Conservation (phyloP, 2,888 invertebrate genomes). For the Frankliniella fusca region DNA sequence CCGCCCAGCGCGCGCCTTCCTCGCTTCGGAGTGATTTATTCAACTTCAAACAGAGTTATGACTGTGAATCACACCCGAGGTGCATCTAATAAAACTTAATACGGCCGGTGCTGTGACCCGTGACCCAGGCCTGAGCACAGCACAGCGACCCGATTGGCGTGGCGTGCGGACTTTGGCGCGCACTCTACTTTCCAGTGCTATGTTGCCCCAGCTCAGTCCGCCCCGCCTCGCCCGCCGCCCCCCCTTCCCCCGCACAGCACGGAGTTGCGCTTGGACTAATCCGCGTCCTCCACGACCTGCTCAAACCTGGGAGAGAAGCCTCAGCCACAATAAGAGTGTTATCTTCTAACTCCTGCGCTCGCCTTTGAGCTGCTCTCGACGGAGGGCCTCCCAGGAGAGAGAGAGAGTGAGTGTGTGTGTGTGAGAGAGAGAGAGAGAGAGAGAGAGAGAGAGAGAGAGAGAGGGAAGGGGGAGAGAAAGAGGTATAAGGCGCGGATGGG, state of each 20-base stretch:
- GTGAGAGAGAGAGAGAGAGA: not conserved
- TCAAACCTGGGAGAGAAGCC: too few species aligned
- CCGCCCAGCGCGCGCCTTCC: not conserved
- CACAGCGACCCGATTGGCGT: too few species aligned
- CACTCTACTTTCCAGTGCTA: too few species aligned
- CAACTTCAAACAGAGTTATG: slow-evolving; percentile 6
- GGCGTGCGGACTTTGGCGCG: too few species aligned
- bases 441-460: not conserved
- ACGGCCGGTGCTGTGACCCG: too few species aligned
- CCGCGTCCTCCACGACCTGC: not conserved
- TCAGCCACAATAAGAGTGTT: too few species aligned
- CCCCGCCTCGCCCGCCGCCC: not conserved
- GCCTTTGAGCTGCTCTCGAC: too few species aligned
- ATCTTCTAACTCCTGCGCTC: too few species aligned
- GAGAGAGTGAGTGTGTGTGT: not conserved
- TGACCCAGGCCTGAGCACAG: too few species aligned
- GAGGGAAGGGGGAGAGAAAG: not conserved
- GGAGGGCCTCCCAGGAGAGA: not conserved
- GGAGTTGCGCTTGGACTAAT: not conserved
- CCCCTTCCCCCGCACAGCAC: not conserved
- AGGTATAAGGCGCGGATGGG: not conserved
- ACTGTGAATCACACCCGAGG: not conserved
- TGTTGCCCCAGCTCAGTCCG: not conserved
- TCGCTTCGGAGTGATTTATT: not conserved
- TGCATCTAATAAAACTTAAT: too few species aligned